Evolutionary conservation across 92 coral and sea anemone genomes (phyloP), one percentile per base, ranked within the genome.

Genomic region (Parazoanthus swiftii): DNA sequence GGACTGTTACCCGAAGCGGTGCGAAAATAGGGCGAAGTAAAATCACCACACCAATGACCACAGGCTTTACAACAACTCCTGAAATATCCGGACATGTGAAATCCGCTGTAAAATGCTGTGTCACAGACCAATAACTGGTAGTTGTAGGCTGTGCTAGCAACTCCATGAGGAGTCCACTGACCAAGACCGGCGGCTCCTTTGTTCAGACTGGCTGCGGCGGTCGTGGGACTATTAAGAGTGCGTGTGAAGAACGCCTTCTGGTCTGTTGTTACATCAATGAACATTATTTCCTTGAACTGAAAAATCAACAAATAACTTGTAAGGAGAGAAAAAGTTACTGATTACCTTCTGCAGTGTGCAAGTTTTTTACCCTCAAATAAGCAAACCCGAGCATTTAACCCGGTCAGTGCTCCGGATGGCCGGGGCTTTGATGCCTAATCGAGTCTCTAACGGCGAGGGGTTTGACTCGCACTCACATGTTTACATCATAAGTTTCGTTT

Each of bases 241-340:
- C 82, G 82, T n/a, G 82, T 78, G 65, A 78, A 78, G 36, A 48
- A 78, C 5, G 66, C 82, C 48, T 78, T 78, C 16, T 78, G 37
- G 59, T 39, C 82, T 46, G 82, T 78, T 51, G 39, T 16, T 43
- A n/a, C 66, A 78, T 48, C 82, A 16, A 48, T 13, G 82, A 78
- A 78, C 82, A 78, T 48, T 48, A 78, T 48, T 25, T 78, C 82
- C 39, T 78, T 78, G 82, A 78, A 78, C 81, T 78, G 65, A 2
- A n/a, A 78, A 78, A 78, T 42, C 20, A 44, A 50, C 65, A 26
- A 78, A 23, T 6, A 25, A 46, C 38, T 78, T 29, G 13, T 76
- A 43, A 26, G 8, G 42, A 9, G 20, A 54, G 33, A 29, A 29
- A 11, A 13, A 54, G 20, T 13, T 54, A 54, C 16, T 20, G 16